A percentile compares a stretch with the other conserved stretches of the same genome.
phyloP scores from a whole-genome alignment of 2,113 vertebrate species.

The Cinclus cinclus region DNA sequence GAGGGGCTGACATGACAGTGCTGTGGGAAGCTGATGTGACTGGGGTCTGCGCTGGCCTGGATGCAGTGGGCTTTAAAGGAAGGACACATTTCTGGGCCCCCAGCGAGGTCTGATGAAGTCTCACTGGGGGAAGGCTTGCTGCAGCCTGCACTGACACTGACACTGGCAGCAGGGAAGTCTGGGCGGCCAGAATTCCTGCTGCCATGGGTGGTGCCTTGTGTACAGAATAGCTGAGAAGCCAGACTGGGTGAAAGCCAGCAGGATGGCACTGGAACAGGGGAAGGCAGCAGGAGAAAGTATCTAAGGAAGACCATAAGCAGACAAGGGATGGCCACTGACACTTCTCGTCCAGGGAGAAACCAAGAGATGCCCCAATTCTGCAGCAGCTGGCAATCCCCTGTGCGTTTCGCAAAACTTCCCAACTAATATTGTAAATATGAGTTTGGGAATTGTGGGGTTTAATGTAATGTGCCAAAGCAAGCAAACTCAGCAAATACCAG shows the following conservation, averaged over 20 bases:
- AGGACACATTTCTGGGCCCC: neutral
- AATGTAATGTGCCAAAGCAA: neutral
- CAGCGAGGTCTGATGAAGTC: accelerated
- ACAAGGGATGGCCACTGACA: neutral
- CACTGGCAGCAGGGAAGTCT: neutral
- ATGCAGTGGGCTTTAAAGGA: accelerated
- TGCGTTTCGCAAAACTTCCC: neutral
- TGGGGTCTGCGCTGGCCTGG: accelerated
- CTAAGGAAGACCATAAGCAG: neutral
- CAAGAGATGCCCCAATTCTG: neutral
- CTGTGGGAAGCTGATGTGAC: neutral
- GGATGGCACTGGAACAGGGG: neutral
- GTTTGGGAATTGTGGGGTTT: neutral
- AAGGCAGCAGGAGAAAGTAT: neutral
- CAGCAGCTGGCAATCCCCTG: neutral
- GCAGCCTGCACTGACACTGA: neutral
- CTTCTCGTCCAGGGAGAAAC: neutral
- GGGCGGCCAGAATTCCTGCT: neutral
- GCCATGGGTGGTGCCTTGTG: accelerated
- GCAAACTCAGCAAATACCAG: neutral
- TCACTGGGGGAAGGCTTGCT: neutral
- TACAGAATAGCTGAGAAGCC: neutral
- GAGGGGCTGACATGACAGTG: accelerated
- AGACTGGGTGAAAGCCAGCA: neutral
- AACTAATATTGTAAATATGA: neutral